These are phyloP conservation scores for Geococcyx californianus DNA, from an alignment of 2,113 vertebrate species.

Conservation along the genomic window DNA sequence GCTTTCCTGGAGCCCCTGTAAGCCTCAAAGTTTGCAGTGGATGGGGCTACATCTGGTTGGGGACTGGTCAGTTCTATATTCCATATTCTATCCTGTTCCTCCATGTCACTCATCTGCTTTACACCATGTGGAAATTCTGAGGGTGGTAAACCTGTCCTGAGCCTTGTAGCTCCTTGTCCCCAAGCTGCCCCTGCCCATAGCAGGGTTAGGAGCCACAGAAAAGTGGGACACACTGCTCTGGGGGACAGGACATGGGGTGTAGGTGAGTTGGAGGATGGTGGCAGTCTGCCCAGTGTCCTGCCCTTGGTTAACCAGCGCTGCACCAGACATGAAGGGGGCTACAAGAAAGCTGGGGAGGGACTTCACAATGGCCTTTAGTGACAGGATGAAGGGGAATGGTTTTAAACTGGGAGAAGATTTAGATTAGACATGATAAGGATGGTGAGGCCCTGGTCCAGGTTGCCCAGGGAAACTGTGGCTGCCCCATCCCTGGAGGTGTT, in stretches of 20 bases:
- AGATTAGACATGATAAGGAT: too few species aligned
- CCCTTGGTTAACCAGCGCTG: too few species aligned
- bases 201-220: neutral
- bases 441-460: too few species aligned
- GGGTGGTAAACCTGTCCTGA: neutral
- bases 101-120: neutral
- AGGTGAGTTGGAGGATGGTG: neutral
- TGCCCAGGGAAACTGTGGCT: too few species aligned
- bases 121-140: neutral
- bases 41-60: neutral
- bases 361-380: too few species aligned
- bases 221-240: neutral
- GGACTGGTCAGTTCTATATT: neutral
- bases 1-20: too few species aligned
- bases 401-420: too few species aligned
- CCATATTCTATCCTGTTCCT: neutral
- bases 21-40: neutral
- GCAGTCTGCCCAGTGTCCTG: neutral
- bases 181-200: neutral
- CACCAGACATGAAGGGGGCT: too few species aligned
- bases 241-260: accelerated
- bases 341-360: too few species aligned
- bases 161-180: neutral
- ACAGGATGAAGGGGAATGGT: too few species aligned
- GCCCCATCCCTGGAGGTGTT: too few species aligned